Base-by-base conservation (phyloP, 2,888 invertebrate genomes). In the Volucella inanis region DNA sequence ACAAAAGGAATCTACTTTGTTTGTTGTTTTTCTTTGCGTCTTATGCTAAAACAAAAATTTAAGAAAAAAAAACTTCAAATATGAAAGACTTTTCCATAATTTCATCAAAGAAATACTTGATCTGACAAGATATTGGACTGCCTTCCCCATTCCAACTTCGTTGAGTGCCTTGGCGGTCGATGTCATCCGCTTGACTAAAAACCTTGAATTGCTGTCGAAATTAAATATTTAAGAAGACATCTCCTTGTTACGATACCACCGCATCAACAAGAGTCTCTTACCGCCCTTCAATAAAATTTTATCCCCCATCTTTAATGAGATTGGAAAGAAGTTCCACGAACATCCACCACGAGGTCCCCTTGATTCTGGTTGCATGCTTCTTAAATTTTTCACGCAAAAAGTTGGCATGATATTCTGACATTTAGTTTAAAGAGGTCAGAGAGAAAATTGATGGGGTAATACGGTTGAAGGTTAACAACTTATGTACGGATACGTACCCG, bases 241-340 rank as follows among this genome's bases (percentile, higher is more conserved):
- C 45, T 31, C 31, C 31, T 31, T 31, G 31, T 2, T 6, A 62
- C 47, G 52, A 3, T 18, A 39, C 41, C 11, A 50, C 50, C 52
- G 54, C 54, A 67, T 14, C 8, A 52, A 14, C 31, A 15, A 12
- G 14, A 9, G 2, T 50, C 15, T 31, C 15, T 15, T 68, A 11
- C 55, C 50, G 55, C 3, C 31, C 11, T 55, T 55, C 55, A 55
- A 68, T 68, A 45, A 45, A 68, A 68, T 68, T 0, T 55, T 55
- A 15, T 15, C 31, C 50, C 10, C 11, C 68, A 12, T 45, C 55
- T 55, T n/a, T 55, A 68, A 68, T 68, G 68, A 68, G 68, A 54
- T 55, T 67, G 67, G 45, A 43, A 43, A 31, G 54, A 31, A 45
- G 10, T 68, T 43, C 39, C 55, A 31, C 31, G 31, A 31, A 1